Percentiles rank a stretch among this genome's conserved stretches.
Conservation (phyloP, 2,113 vertebrate genomes). For the Irena cyanogastra region DNA sequence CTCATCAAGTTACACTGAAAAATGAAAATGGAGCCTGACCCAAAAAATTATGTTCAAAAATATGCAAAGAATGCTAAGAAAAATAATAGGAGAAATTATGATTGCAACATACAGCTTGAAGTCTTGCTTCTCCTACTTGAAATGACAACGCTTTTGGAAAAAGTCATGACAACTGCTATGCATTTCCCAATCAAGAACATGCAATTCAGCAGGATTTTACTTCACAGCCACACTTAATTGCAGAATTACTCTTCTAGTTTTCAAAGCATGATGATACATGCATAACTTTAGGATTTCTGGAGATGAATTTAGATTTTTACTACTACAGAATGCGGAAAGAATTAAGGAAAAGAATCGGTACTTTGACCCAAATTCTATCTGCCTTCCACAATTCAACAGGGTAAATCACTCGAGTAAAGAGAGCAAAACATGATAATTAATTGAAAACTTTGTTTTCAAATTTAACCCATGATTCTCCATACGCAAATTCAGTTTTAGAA, state of each 20-base stretch:
- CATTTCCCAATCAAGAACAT: background rate
- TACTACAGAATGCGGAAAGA: background rate
- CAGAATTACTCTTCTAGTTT: background rate
- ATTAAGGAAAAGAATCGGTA: background rate
- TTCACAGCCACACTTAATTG: background rate
- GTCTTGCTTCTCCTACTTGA: background rate
- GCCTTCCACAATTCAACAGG: background rate
- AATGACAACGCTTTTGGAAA: background rate
- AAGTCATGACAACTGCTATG: background rate
- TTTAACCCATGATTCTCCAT: background rate
- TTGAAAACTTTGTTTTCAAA: background rate
- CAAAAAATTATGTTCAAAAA: background rate
- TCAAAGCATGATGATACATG: background rate
- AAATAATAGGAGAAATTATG: background rate
- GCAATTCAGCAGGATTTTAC: background rate
- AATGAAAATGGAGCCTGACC: background rate
- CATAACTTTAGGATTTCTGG: background rate
- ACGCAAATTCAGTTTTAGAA: background rate
- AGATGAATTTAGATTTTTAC: background rate
- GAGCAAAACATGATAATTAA: background rate
- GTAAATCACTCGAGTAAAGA: background rate
- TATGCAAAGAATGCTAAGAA: background rate
- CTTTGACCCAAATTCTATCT: constrained; percentile 1
- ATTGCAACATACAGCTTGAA: background rate
- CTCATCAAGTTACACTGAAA: background rate